Evolutionary conservation across 2,888 invertebrate species (phyloP), one percentile per base, ranked within the genome.

Genomic region (Liposcelis brunnea): DNA sequence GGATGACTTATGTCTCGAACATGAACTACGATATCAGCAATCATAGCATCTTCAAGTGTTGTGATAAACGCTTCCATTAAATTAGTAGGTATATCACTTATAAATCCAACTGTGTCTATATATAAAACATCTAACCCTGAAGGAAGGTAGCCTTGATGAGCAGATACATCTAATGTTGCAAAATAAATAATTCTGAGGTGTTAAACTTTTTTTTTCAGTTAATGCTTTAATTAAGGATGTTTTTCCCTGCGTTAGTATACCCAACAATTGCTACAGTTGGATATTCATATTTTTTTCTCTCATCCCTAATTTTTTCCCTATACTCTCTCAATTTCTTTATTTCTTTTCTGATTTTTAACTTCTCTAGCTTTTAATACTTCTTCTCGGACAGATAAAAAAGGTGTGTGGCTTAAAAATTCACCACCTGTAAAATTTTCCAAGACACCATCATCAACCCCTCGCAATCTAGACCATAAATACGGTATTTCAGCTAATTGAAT

Each of bases 61-160:
- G 82, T 80, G 42, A 73, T 64, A 59, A 89, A 89, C 42, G 86
- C 81, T 53, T 81, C 79, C 31, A 87, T 73, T 35, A 89, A 66
- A 47, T 71, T 69, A 1, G 78, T 76, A 0, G 89, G 89, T 47
- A 90, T 74, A 59, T 87, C 77, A 3, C 83, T 78, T 59, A 90
- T 81, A 59, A 89, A 90, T 0, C 89, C 87, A 33, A 89, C 82
- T 0, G 89, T 90, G 59, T 90, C 89, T 50, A 86, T 72, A 53
- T 74, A 84, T 1, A 84, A 62, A 10, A 79, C 71, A 54, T 74
- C 69, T 54, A 82, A 59, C 49, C 67, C 70, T 35, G 71, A 74
- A 0, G 81, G 81, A 47, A 86, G 61, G 5, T 61, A 43, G 1
- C 82, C 84, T 11, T 68, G 68, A 61, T 90, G 85, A 10, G 76